Evolutionary conservation across 2,113 vertebrate species (phyloP).

Genomic region (Panthera tigris): DNA sequence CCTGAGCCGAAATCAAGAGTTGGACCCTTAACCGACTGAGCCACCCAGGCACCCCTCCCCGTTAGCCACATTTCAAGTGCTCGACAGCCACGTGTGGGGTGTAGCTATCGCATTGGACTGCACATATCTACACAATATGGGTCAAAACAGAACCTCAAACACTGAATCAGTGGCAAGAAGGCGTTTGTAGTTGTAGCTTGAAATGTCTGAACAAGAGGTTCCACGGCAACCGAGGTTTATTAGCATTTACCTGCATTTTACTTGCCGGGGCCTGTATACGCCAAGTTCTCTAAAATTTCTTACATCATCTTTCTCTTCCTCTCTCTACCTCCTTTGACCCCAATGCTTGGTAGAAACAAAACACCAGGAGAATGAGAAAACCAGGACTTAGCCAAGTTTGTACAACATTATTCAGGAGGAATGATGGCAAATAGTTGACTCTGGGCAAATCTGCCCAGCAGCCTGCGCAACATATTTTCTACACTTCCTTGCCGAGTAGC

Average conservation of each 20-base stretch:
- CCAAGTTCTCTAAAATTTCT: background rate
- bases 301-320: background rate
- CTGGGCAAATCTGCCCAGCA: background rate
- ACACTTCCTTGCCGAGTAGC: background rate
- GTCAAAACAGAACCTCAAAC: background rate
- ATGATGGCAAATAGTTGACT: background rate
- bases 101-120: accelerated
- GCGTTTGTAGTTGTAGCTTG: background rate
- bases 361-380: background rate
- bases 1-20: too few relatives aligned
- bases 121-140: background rate
- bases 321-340: background rate
- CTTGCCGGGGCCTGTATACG: too few relatives aligned
- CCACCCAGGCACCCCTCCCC: background rate
- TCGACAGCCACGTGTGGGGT: background rate
- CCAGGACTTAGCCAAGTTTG: background rate
- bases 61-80: background rate
- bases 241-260: background rate
- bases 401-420: background rate
- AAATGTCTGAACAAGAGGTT: background rate
- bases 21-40: too few relatives aligned
- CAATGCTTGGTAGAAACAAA: background rate
- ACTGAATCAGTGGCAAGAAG: background rate
- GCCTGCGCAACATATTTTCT: background rate
- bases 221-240: accelerated